phyloP scores from a whole-genome alignment of 2,113 vertebrate genomes.

The Sinocyclocheilus anophthalmus region DNA sequence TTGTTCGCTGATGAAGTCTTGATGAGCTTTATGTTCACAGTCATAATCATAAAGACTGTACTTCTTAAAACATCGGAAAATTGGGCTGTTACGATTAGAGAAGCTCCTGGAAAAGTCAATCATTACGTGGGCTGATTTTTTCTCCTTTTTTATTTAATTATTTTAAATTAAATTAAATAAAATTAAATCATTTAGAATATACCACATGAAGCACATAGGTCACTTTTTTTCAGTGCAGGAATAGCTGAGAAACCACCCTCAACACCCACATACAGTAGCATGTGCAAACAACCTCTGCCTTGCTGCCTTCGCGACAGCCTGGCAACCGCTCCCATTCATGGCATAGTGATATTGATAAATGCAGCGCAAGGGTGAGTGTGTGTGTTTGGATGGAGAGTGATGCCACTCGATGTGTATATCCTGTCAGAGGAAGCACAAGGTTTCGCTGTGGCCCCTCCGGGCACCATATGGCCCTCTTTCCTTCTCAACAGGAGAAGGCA shows the following conservation, averaged over 20 bases:
- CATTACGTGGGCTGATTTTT: no score
- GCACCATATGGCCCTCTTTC: conserved; percentile 53
- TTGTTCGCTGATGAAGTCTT: not conserved
- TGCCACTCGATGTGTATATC: conserved; percentile 29
- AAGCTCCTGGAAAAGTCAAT: no score
- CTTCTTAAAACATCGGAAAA: no score
- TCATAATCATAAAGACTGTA: no score
- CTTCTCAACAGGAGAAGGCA: conserved; percentile 21
- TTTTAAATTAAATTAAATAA: no score
- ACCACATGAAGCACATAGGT: no score
- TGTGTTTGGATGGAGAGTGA: conserved; percentile 15
- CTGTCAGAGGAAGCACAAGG: conserved; percentile 50
- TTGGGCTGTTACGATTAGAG: no score
- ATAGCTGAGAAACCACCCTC: not conserved
- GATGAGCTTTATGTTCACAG: no score
- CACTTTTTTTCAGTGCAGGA: not conserved
- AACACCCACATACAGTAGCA: not conserved
- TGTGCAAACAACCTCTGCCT: not conserved
- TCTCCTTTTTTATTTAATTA: no score
- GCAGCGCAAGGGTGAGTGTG: not conserved
- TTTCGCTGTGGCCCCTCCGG: conserved; percentile 34
- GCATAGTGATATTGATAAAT: not conserved
- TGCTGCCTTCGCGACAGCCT: not conserved
- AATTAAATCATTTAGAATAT: no score
- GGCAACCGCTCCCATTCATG: not conserved